Percentiles rank a stretch among this genome's conserved stretches.
phyloP scores from a whole-genome alignment of 2,888 invertebrate genomes.

The Sceliomorpha sp. region DNA sequence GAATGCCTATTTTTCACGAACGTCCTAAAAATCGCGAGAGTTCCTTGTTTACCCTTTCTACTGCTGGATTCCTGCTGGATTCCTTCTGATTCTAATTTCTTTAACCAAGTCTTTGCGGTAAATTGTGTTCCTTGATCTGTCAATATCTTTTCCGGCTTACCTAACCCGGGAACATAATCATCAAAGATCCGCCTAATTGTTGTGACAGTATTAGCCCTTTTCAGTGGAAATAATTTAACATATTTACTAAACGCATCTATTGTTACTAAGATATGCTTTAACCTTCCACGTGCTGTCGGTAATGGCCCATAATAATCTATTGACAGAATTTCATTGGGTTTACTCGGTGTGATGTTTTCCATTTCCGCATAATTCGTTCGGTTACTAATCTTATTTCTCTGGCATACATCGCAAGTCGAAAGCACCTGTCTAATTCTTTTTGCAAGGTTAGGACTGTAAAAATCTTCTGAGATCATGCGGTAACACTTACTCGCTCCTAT shows the following conservation, averaged over 20 bases:
- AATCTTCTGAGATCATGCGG: slow-evolving; percentile 18
- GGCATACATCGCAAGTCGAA: slow-evolving; percentile 29
- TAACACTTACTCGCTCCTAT: slow-evolving; percentile 26
- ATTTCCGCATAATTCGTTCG: slow-evolving; percentile 1
- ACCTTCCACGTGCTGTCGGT: slow-evolving; percentile 15
- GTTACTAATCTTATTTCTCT: slow-evolving; percentile 32
- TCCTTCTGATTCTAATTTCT: too few species aligned
- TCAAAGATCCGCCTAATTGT: slow-evolving; percentile 2
- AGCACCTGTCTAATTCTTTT: neutral
- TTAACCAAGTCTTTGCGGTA: too few species aligned
- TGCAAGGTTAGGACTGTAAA: slow-evolving; percentile 9
- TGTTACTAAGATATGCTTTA: slow-evolving; percentile 32
- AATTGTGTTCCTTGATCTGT: too few species aligned
- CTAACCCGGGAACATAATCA: too few species aligned
- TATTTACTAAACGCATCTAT: slow-evolving; percentile 56
- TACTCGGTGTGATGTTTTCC: slow-evolving; percentile 10
- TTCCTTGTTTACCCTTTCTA: slow-evolving; percentile 11
- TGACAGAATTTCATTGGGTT: slow-evolving; percentile 32
- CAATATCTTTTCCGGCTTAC: too few species aligned
- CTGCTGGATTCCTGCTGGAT: too few species aligned
- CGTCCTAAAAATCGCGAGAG: neutral
- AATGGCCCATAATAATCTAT: too few species aligned
- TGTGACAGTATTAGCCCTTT: slow-evolving; percentile 20
- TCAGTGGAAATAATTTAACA: too few species aligned
- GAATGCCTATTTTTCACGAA: neutral